These are phyloP conservation scores for Polia nebulosa DNA, from an alignment of 2,888 invertebrate genomes.

Conservation along the genomic window DNA sequence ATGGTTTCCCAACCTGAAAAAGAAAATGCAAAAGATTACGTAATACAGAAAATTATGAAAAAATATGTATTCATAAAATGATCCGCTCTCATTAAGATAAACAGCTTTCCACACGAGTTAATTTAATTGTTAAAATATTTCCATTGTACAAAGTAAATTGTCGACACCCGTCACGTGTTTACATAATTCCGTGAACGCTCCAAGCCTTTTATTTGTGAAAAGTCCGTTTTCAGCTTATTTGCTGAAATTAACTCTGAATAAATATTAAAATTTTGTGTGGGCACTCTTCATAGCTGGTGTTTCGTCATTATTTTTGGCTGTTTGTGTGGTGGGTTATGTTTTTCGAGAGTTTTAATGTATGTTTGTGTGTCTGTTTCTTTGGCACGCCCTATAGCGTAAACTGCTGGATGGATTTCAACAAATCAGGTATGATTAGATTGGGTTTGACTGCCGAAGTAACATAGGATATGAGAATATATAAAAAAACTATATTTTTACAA, in stretches of 20 bases:
- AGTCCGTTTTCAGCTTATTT: constrained; percentile 52
- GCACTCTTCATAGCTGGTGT: constrained; percentile 2
- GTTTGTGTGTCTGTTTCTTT: too few species aligned
- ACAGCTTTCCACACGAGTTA: constrained; percentile 30
- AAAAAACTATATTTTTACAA: too few species aligned
- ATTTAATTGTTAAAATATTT: constrained; percentile 51
- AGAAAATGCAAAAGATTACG: too few species aligned
- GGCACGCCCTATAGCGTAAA: too few species aligned
- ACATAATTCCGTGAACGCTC: constrained; percentile 25
- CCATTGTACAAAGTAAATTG: constrained; percentile 54
- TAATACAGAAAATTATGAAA: background rate
- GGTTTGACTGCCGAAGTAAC: too few species aligned
- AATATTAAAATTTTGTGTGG: constrained; percentile 33
- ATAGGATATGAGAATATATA: too few species aligned
- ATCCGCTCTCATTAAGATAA: constrained; percentile 31
- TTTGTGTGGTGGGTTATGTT: too few species aligned
- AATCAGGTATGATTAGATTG: too few species aligned
- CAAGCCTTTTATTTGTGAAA: constrained; percentile 52
- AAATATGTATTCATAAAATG: constrained; percentile 21
- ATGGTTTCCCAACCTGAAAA: too few species aligned
- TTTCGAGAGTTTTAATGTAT: too few species aligned
- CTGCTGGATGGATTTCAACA: too few species aligned
- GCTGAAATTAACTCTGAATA: constrained; percentile 51
- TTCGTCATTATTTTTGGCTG: constrained; percentile 1
- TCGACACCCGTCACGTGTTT: constrained; percentile 51